These are phyloP conservation scores for Tachyglossus aculeatus DNA, from an alignment of 2,797 vertebrate genomes.

Conservation along the genomic window DNA sequence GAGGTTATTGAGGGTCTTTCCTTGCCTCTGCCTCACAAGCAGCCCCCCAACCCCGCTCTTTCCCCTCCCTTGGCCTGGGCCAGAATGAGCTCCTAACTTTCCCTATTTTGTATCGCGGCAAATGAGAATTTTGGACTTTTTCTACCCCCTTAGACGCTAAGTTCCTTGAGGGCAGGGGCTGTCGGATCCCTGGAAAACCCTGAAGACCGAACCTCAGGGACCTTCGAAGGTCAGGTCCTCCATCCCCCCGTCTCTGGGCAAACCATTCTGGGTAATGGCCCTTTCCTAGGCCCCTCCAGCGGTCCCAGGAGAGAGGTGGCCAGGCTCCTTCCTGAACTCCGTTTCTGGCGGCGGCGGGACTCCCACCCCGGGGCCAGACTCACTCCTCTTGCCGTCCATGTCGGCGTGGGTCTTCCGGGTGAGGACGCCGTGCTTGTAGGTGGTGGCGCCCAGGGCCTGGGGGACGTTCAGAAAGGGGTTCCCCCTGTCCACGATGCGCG, in stretches of 20 bases:
- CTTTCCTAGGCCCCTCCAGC: too few species aligned
- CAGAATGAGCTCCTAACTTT: too few species aligned
- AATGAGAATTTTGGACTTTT: too few species aligned
- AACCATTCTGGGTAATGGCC: background rate
- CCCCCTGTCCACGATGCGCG: conserved; percentile 90
- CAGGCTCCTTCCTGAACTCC: background rate
- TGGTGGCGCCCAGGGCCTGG: conserved; percentile 88
- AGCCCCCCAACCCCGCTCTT: background rate
- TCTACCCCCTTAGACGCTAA: too few species aligned
- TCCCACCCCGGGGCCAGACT: conserved; percentile 47
- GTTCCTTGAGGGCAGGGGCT: too few species aligned
- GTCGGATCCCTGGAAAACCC: too few species aligned
- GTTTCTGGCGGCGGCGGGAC: conserved; percentile 15
- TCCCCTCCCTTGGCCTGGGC: too few species aligned
- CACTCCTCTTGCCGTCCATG: conserved; percentile 97
- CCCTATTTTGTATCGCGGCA: too few species aligned
- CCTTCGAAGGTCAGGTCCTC: background rate
- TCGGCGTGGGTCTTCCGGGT: conserved; percentile 94
- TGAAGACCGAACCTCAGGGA: too few species aligned
- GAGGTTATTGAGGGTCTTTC: background rate
- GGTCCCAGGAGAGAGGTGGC: too few species aligned
- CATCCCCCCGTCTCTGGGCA: background rate
- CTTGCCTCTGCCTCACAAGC: background rate
- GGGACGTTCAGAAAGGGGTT: conserved; percentile 97
- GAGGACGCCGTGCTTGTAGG: conserved; percentile 94